Base-by-base conservation (phyloP, 2,797 vertebrate genomes). In the Rhinichthys osculus region DNA sequence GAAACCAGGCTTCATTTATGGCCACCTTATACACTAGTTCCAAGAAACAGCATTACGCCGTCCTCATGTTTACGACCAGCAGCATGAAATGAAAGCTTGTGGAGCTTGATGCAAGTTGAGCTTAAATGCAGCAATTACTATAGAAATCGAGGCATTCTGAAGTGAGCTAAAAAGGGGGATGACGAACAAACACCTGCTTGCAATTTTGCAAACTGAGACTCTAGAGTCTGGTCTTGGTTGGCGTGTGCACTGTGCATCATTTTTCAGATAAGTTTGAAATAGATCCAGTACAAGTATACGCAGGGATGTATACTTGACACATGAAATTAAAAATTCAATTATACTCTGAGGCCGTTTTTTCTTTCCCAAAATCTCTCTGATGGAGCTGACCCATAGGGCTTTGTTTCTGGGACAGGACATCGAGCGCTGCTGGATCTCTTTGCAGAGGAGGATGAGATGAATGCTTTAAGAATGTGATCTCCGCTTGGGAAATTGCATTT, bases 171-270 rank as follows among this genome's bases (percentile, higher is more conserved):
- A 85, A 87, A 84, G 47, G 83, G 78, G 87, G 88, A 89, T 89
- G 80, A 90, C 87, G 90, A 78, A 88, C 44, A 66, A 95, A 95
- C 95, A 95, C 95, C 95, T 96, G 95, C 93, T 95, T 94, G 93
- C 93, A 95, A 96, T 96, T 95, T 94, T 90, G 89, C 89, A 93
- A 93, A 91, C 74, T 86, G 79, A 89, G 90, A 91, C 89, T 92
- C 81, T 73, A 90, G 87, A 91, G 90, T 85, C 83, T 90, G 89
- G 89, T 88, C 88, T 92, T 81, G 73, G 91, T 92, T 93, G 91
- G 93, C 91, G 93, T 89, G 90, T 82, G 76, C 90, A 90, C 91
- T 79, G 80, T 23, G 89, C 91, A 90, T 94, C 85, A 86, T 93
- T 95, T 95, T 93, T 93, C 90, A 94, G 92, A 95, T 93, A 92